Evolutionary conservation across 2,888 invertebrate species (phyloP).

Genomic region (Herminia tarsipennalis): DNA sequence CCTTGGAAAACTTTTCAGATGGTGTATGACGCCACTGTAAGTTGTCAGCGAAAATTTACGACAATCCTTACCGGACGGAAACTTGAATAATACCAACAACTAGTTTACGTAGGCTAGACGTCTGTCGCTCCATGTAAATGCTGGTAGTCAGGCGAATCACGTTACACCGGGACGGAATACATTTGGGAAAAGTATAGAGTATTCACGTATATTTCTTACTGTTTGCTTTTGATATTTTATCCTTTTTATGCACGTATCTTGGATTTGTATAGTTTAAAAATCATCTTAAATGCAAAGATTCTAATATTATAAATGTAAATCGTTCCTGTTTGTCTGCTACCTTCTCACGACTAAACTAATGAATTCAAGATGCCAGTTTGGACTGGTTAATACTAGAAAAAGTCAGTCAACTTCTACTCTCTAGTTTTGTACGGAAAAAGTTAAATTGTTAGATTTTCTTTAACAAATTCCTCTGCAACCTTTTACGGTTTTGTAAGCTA

Average conservation of each 20-base stretch:
- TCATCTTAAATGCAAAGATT: no score
- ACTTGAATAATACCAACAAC: slow-evolving; percentile 8
- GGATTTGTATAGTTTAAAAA: not conserved
- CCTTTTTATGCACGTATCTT: no score
- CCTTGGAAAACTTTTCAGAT: not conserved
- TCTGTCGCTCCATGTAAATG: slow-evolving; percentile 1
- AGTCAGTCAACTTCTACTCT: no score
- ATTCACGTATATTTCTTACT: not conserved
- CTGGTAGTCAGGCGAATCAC: slow-evolving; percentile 1
- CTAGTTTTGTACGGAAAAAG: no score
- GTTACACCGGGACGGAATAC: not conserved
- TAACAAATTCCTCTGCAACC: no score
- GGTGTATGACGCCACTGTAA: not conserved
- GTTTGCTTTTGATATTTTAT: not conserved
- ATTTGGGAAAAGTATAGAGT: not conserved
- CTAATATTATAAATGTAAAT: no score
- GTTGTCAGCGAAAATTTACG: slow-evolving; percentile 5
- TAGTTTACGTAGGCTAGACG: slow-evolving; percentile 6
- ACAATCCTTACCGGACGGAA: slow-evolving; percentile 2
- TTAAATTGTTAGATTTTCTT: no score
- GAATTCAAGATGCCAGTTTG: no score
- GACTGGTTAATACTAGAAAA: no score
- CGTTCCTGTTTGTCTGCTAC: no score
- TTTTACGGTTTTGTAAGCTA: no score
- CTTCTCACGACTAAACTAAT: no score